Conservation (phyloP, 2,797 vertebrate species). For the Carapus acus region DNA sequence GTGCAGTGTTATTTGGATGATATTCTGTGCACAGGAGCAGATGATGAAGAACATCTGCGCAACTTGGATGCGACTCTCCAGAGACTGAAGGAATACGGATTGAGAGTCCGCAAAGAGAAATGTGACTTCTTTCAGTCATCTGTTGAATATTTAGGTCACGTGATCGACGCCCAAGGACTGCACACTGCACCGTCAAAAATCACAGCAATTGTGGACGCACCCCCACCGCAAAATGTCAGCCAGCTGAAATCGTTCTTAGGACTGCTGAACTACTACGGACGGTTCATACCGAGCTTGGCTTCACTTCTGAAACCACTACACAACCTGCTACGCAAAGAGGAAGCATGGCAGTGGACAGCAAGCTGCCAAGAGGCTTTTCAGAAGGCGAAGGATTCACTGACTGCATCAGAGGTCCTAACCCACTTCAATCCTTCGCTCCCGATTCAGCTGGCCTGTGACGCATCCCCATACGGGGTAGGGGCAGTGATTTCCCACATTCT, state of each 20-base stretch:
- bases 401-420: background rate
- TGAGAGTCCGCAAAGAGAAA: background rate
- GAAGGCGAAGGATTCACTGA: background rate
- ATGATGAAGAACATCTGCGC: background rate
- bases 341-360: constrained; percentile 3
- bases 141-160: constrained; percentile 8
- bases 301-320: constrained; percentile 9
- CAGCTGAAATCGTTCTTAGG: background rate
- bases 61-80: constrained; percentile 11
- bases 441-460: constrained; percentile 1
- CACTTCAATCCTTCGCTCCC: constrained; percentile 1
- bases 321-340: background rate
- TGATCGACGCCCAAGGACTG: background rate
- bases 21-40: background rate
- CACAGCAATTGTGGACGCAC: background rate
- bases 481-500: too few species aligned
- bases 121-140: background rate
- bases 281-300: constrained; percentile 1
- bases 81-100: background rate
- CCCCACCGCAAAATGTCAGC: background rate
- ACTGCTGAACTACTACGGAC: background rate
- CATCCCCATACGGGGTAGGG: background rate
- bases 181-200: constrained; percentile 1
- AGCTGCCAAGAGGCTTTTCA: constrained; percentile 11
- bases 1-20: constrained; percentile 21